Conservation (phyloP, 2,888 invertebrate genomes). For the Cyaniris semiargus region DNA sequence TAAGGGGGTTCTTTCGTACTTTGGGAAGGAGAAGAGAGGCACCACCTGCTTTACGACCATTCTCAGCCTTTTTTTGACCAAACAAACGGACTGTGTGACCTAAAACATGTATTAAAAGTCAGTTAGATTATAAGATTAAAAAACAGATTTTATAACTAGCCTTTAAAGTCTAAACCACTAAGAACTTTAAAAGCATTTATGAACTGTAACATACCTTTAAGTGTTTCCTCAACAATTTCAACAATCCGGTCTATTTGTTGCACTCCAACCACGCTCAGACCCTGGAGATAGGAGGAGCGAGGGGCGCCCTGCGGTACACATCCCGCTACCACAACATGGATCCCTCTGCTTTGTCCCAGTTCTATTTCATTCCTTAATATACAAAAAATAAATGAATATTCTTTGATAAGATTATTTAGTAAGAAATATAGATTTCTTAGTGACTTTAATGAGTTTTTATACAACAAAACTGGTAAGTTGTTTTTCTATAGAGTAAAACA, state of each 20-base stretch:
- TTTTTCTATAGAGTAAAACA: too few species aligned
- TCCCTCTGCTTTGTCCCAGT: slow-evolving; percentile 85
- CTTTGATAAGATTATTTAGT: not conserved
- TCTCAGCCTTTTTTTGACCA: slow-evolving; percentile 89
- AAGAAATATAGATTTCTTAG: too few species aligned
- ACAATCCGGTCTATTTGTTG: slow-evolving; percentile 99
- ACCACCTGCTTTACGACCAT: slow-evolving; percentile 91
- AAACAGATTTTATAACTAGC: too few species aligned
- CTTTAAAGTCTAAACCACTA: not conserved
- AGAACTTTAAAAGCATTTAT: not conserved
- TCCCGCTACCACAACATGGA: slow-evolving; percentile 96
- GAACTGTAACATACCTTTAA: slow-evolving; percentile 84
- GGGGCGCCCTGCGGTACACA: slow-evolving; percentile 98
- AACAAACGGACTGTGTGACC: slow-evolving; percentile 87
- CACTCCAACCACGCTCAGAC: slow-evolving; percentile 97
- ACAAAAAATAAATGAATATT: slow-evolving; percentile 34
- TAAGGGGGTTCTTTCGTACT: slow-evolving; percentile 95
- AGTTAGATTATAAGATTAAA: not conserved
- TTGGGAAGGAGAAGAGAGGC: slow-evolving; percentile 94
- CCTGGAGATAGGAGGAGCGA: slow-evolving; percentile 84
- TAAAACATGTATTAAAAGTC: slow-evolving; percentile 46
- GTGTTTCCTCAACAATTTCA: slow-evolving; percentile 98
- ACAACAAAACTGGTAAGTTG: too few species aligned
- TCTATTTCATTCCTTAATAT: slow-evolving; percentile 88
- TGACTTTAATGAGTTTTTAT: too few species aligned